Percentiles rank a stretch among this genome's conserved stretches.
These are phyloP conservation scores for Meloidogyne chitwoodi DNA, from an alignment of 1,140 invertebrate genomes.

Conservation along the genomic window DNA sequence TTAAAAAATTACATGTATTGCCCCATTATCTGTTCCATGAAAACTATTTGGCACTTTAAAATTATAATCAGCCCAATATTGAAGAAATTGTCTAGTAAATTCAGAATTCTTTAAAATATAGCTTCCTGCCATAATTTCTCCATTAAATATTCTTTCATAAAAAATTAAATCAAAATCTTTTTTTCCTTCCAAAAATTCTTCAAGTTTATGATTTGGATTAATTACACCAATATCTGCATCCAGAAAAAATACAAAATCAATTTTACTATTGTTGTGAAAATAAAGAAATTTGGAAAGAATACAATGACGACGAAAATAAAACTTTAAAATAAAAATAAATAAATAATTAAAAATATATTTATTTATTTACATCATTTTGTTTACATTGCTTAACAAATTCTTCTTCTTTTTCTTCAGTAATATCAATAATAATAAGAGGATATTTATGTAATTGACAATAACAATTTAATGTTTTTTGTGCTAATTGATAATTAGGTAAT, in stretches of 20 bases:
- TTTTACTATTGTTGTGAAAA: slow-evolving; percentile 4
- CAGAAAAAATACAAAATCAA: slow-evolving; percentile 33
- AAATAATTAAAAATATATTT: neutral
- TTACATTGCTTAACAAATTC: slow-evolving; percentile 3
- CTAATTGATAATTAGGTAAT: slow-evolving; percentile 13
- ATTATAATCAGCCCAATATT: slow-evolving; percentile 37
- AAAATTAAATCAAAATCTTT: slow-evolving; percentile 35
- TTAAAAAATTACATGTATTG: slow-evolving; percentile 33
- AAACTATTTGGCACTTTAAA: slow-evolving; percentile 33
- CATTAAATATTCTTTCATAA: slow-evolving; percentile 45
- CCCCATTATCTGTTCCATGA: slow-evolving; percentile 50
- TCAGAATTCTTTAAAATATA: slow-evolving; percentile 31
- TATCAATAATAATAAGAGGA: slow-evolving; percentile 7
- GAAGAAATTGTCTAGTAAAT: slow-evolving; percentile 11
- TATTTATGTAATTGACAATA: slow-evolving; percentile 26
- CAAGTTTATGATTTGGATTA: slow-evolving; percentile 44
- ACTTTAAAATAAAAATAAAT: slow-evolving; percentile 34
- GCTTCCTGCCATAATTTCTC: slow-evolving; percentile 43
- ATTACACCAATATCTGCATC: slow-evolving; percentile 50
- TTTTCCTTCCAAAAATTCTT: slow-evolving; percentile 31
- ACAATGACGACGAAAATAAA: slow-evolving; percentile 50
- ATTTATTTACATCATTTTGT: slow-evolving; percentile 25
- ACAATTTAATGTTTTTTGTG: slow-evolving; percentile 26
- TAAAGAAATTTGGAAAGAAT: slow-evolving; percentile 36
- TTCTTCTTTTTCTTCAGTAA: neutral